These are phyloP conservation scores for Drosophila limbata DNA, from an alignment of 2,888 invertebrate species.

Conservation along the genomic window DNA sequence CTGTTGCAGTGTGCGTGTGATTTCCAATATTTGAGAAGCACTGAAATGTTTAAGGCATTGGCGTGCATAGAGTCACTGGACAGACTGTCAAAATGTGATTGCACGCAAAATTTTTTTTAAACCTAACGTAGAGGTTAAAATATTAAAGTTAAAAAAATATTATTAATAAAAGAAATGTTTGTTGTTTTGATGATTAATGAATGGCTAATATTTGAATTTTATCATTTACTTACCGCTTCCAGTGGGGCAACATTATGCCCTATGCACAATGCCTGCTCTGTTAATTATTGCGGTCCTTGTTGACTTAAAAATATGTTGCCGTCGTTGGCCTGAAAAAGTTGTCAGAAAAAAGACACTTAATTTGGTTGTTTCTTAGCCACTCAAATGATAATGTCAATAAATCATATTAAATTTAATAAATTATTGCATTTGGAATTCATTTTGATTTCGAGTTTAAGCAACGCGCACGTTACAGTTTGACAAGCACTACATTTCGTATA, in stretches of 20 bases:
- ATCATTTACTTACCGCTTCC: slow-evolving; percentile 82
- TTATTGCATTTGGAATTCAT: background rate
- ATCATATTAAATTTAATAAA: background rate
- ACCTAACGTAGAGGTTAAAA: background rate
- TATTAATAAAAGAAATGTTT: no score
- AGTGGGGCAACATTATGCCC: slow-evolving; percentile 85
- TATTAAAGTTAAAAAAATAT: background rate
- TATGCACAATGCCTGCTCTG: slow-evolving; percentile 71
- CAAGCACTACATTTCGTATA: slow-evolving; percentile 10
- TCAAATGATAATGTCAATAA: slow-evolving; percentile 9
- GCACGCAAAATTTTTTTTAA: background rate
- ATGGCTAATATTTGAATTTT: background rate
- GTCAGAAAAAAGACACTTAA: slow-evolving; percentile 68
- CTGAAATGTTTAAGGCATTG: slow-evolving; percentile 29
- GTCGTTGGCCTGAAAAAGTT: slow-evolving; percentile 68
- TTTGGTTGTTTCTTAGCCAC: slow-evolving; percentile 32
- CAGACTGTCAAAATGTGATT: background rate
- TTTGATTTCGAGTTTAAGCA: slow-evolving; percentile 4
- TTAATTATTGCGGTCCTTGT: slow-evolving; percentile 68
- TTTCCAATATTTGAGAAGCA: slow-evolving; percentile 31
- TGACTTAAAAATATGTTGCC: slow-evolving; percentile 70
- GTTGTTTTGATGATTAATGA: background rate
- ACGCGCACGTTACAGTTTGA: slow-evolving; percentile 47
- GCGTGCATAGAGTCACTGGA: background rate
- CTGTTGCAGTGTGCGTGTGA: background rate